Evolutionary conservation across 1,140 invertebrate genomes (phyloP).

Genomic region (Zaprionus ghesquierei): DNA sequence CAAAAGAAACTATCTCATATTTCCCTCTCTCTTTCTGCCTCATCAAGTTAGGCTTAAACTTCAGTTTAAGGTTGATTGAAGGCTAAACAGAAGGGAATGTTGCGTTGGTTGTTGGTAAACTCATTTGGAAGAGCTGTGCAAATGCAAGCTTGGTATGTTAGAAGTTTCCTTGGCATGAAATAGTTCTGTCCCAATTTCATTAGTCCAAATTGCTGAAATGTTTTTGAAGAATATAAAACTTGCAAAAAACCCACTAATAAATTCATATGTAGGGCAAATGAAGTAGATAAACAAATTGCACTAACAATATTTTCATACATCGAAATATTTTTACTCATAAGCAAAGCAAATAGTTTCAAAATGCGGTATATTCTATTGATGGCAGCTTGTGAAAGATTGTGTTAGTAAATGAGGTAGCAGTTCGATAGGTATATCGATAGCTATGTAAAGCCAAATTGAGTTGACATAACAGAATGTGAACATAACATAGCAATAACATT

Average conservation of each 20-base stretch:
- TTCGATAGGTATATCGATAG: no score
- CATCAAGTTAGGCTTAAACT: background rate
- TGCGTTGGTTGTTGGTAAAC: slow-evolving; percentile 7
- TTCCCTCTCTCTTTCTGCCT: background rate
- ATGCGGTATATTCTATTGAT: no score
- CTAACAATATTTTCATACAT: background rate
- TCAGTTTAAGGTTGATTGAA: background rate
- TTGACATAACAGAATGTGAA: background rate
- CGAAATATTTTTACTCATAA: background rate
- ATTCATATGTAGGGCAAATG: background rate
- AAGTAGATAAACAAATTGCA: background rate
- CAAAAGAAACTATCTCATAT: background rate
- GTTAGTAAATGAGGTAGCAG: no score
- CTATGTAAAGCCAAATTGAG: no score
- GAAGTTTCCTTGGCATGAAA: background rate
- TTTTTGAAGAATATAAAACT: background rate
- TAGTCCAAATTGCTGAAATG: background rate
- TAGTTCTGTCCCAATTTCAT: background rate
- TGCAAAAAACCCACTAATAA: background rate
- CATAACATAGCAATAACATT: no score
- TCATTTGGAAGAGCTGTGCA: slow-evolving; percentile 21
- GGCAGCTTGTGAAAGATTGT: no score
- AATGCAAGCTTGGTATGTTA: background rate
- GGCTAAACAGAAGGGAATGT: slow-evolving; percentile 5
- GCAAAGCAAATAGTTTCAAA: background rate